Percentiles rank a stretch among this genome's conserved stretches.
These are phyloP conservation scores for Scatophagus argus DNA, from an alignment of 2,113 vertebrate species.

Conservation along the genomic window DNA sequence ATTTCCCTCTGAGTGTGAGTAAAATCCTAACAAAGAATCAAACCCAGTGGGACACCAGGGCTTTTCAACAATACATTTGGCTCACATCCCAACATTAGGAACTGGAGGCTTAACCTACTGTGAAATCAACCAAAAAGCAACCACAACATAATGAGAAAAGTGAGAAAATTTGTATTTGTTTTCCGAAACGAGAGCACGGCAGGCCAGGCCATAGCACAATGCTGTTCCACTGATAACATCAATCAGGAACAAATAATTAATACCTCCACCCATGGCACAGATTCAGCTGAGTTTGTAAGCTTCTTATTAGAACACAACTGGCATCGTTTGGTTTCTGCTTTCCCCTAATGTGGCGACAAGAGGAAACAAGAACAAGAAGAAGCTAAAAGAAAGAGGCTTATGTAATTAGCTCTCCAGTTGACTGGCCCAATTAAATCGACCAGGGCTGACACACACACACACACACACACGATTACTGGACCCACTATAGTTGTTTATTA, in stretches of 20 bases:
- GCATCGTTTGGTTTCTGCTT: neutral
- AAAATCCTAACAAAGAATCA: conserved; percentile 55
- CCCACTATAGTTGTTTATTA: neutral
- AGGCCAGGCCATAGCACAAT: neutral
- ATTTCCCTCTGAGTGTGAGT: conserved; percentile 45
- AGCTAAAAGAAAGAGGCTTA: neutral
- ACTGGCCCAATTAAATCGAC: conserved; percentile 7
- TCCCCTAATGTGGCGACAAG: neutral
- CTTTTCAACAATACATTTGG: conserved; percentile 59
- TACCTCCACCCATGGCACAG: neutral
- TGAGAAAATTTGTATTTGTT: conserved; percentile 15
- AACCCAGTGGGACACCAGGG: conserved; percentile 52
- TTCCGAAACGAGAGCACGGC: neutral
- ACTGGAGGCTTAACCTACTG: neutral
- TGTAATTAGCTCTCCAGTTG: conserved; percentile 10
- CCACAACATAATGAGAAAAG: conserved; percentile 11
- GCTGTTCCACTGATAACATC: conserved; percentile 7
- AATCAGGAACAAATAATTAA: conserved; percentile 11
- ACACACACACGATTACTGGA: neutral
- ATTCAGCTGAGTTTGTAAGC: neutral
- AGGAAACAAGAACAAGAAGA: conserved; percentile 1
- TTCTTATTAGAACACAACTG: neutral
- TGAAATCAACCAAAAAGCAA: conserved; percentile 18
- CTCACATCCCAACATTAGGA: conserved; percentile 29
- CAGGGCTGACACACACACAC: neutral